Conservation (phyloP, 2,113 vertebrate genomes). For the Nesogale talazaci region DNA sequence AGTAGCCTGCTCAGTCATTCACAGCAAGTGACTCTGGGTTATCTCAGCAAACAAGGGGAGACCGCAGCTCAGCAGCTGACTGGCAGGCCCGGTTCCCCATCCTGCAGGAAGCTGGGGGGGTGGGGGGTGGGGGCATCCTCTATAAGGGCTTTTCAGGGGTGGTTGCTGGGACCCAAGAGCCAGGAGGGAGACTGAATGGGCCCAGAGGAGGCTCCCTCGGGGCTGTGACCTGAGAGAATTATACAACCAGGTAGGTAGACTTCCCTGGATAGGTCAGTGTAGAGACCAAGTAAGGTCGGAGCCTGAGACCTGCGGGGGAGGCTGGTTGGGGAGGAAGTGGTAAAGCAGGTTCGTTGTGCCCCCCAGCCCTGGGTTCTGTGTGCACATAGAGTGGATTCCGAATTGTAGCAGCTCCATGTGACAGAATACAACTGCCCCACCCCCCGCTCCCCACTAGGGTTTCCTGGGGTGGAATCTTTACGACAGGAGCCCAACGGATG, state of each 20-base stretch:
- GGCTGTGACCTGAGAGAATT: background rate
- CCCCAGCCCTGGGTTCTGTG: background rate
- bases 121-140: background rate
- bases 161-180: background rate
- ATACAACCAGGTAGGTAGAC: background rate
- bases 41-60: constrained; percentile 59
- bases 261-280: background rate
- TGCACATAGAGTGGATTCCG: background rate
- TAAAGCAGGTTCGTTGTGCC: background rate
- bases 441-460: background rate
- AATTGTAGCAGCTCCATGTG: background rate
- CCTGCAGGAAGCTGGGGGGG: too few species aligned
- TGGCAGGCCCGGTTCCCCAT: background rate
- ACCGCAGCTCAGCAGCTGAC: constrained; percentile 44
- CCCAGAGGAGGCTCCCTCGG: background rate
- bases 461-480: background rate
- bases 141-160: background rate
- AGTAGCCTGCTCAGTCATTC: constrained; percentile 63
- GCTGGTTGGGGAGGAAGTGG: too few species aligned
- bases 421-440: background rate
- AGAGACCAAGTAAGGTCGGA: background rate
- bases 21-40: constrained; percentile 62
- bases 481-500: background rate
- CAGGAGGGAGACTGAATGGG: background rate
- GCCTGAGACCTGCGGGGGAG: background rate